These are phyloP conservation scores for Panzeria rudis DNA, from an alignment of 2,888 invertebrate genomes.

Conservation along the genomic window DNA sequence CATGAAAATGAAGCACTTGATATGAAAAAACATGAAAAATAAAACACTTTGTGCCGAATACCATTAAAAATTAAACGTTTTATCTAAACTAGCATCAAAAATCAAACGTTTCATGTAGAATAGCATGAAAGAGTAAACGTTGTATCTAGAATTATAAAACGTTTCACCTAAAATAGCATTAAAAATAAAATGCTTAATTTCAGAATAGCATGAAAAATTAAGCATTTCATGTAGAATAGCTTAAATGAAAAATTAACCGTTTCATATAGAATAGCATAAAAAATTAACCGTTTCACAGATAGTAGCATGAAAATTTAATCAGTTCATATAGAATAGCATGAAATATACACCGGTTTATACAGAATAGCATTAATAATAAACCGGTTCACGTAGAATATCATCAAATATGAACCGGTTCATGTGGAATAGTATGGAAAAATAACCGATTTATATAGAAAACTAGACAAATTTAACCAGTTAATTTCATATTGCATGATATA, in stretches of 20 bases:
- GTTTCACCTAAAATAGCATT: neutral
- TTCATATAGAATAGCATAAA: neutral
- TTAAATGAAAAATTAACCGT: neutral
- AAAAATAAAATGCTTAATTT: no score
- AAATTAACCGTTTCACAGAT: neutral
- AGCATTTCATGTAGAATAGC: neutral
- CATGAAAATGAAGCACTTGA: no score
- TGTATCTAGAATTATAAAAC: no score
- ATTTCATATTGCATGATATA: no score
- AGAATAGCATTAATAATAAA: neutral
- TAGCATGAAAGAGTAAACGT: neutral
- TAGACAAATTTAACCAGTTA: no score
- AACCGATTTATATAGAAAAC: neutral
- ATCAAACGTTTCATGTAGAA: no score
- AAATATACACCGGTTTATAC: neutral
- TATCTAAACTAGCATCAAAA: no score
- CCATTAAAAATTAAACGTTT: no score
- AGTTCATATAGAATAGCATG: neutral
- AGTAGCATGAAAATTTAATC: neutral
- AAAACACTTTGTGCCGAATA: no score
- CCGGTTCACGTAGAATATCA: neutral
- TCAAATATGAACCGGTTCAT: neutral
- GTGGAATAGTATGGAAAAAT: neutral
- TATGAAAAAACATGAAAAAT: neutral
- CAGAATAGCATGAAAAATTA: neutral